Conservation (phyloP, 1,140 invertebrate genomes). For the Watersipora subatra region DNA sequence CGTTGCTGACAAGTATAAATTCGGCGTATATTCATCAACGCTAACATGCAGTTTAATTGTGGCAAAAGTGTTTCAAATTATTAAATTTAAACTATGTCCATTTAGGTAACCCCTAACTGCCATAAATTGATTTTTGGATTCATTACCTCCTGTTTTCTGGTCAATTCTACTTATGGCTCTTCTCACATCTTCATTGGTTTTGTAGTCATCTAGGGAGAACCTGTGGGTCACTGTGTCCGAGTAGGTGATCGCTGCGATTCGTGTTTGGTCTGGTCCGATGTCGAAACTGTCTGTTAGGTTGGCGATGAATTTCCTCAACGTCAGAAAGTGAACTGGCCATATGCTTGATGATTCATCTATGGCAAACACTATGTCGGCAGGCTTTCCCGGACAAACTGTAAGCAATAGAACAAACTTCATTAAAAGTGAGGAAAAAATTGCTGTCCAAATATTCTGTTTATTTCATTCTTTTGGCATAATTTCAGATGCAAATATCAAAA, state of each 20-base stretch:
- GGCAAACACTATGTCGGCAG: constrained; percentile 23
- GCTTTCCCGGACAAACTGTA: constrained; percentile 12
- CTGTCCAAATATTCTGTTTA: no score
- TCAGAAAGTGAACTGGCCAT: constrained; percentile 14
- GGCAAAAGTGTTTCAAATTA: no score
- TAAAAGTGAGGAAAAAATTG: no score
- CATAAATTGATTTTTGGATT: no score
- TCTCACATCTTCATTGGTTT: not conserved
- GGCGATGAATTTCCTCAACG: constrained; percentile 15
- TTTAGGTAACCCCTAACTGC: no score
- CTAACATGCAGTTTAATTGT: no score
- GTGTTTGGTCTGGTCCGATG: constrained; percentile 12
- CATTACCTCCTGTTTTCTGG: not conserved
- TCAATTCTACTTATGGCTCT: not conserved
- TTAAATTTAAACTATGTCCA: no score
- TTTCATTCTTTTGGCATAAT: no score
- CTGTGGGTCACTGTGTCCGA: not conserved
- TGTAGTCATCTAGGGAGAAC: constrained; percentile 6
- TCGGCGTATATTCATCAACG: no score
- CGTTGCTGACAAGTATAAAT: no score
- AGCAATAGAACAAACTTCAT: constrained; percentile 3
- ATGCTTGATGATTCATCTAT: constrained; percentile 23
- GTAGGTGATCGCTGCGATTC: constrained; percentile 12
- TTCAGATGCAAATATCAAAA: no score
- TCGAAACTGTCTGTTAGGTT: constrained; percentile 14